phyloP scores from a whole-genome alignment of 2,888 invertebrate species.

The Tipula confusa region DNA sequence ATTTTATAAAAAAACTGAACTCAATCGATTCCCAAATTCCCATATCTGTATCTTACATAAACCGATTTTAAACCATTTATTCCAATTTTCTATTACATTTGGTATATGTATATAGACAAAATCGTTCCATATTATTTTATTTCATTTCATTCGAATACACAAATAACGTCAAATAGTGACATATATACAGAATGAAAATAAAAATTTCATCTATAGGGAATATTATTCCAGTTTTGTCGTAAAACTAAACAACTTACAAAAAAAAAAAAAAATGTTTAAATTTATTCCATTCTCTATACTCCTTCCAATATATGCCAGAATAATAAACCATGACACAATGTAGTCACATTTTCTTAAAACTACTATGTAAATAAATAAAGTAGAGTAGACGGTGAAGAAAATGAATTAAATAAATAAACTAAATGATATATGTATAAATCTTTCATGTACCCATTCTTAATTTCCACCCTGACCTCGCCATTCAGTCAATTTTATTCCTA shows the following conservation, averaged over 20 bases:
- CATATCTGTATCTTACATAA: not conserved
- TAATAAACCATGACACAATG: not conserved
- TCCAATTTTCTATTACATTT: not conserved
- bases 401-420: not conserved
- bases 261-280: not conserved
- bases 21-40: not conserved
- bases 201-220: not conserved
- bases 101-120: too few species aligned
- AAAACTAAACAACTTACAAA: not conserved
- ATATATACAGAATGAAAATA: too few species aligned
- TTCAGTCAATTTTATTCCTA: not conserved
- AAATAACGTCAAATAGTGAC: not conserved
- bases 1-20: not conserved
- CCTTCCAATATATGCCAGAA: too few species aligned
- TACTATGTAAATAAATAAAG: not conserved
- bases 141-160: not conserved
- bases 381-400: not conserved
- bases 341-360: not conserved
- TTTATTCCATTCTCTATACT: not conserved
- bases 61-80: not conserved
- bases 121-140: not conserved
- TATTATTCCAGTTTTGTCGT: not conserved
- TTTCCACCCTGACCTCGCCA: not conserved
- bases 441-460: not conserved
- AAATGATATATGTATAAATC: conserved; percentile 13